Percentiles rank a stretch among this genome's conserved stretches.
phyloP scores from a whole-genome alignment of 2,113 vertebrate species.

The Grallaria varia region DNA sequence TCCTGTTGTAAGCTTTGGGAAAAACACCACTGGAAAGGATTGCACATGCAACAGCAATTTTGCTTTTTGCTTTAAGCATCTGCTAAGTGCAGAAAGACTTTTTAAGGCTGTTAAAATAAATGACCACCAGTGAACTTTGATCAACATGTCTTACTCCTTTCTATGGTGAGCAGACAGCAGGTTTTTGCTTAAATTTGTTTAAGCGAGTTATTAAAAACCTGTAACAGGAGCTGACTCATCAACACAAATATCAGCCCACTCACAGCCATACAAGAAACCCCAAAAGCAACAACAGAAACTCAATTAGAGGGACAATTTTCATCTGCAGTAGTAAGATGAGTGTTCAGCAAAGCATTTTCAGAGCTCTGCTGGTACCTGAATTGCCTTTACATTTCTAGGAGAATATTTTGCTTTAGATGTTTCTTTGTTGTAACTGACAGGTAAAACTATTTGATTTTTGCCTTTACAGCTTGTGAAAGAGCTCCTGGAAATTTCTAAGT shows the following conservation, averaged over 20 bases:
- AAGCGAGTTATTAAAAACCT: conserved; percentile 3
- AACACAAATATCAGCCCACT: conserved; percentile 38
- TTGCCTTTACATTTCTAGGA: not conserved
- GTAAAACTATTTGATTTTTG: not conserved
- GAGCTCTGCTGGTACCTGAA: not conserved
- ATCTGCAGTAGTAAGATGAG: not conserved
- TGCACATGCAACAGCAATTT: not conserved
- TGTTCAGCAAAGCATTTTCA: not conserved
- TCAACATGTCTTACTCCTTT: not conserved
- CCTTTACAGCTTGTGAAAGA: not conserved
- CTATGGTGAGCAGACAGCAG: not conserved
- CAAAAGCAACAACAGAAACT: not conserved
- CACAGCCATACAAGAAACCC: conserved; percentile 6
- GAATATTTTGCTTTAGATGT: not conserved
- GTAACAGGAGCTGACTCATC: conserved; percentile 29
- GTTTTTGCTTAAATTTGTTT: conserved; percentile 5
- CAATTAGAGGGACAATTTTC: not conserved
- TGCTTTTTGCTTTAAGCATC: not conserved
- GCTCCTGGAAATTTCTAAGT: not conserved
- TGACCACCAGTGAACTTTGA: not conserved
- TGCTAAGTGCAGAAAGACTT: not conserved
- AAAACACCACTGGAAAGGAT: not conserved
- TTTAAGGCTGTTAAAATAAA: not conserved
- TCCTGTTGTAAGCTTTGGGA: not conserved
- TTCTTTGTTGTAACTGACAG: not conserved